Percentiles rank a stretch among this genome's conserved stretches.
Conservation (phyloP, 2,797 vertebrate genomes). For the Myoxocephalus aenaeus region DNA sequence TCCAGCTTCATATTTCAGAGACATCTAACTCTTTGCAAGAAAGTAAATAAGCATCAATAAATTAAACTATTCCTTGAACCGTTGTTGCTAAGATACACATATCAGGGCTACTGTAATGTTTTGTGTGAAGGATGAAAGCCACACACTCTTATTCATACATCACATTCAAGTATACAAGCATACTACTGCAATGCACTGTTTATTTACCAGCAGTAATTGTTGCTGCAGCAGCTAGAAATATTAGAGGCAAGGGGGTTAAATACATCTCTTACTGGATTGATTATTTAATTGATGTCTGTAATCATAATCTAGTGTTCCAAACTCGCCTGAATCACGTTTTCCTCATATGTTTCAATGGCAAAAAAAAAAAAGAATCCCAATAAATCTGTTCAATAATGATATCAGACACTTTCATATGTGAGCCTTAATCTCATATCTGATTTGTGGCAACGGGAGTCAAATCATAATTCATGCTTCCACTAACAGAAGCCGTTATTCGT, state of each 20-base stretch:
- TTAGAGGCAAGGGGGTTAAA: background rate
- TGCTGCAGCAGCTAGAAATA: background rate
- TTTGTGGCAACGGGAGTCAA: conserved; percentile 13
- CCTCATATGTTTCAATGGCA: background rate
- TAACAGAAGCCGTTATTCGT: conserved; percentile 19
- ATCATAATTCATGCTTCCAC: conserved; percentile 38
- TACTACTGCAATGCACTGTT: background rate
- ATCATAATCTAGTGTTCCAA: background rate
- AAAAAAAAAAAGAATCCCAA: background rate
- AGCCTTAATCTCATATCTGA: conserved; percentile 31
- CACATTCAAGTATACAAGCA: background rate
- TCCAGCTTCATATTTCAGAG: background rate
- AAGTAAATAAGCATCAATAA: background rate
- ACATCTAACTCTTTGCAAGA: background rate
- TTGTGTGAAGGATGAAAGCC: background rate
- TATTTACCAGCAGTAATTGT: background rate
- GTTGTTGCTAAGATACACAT: background rate
- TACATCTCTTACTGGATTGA: background rate
- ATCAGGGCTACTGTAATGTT: background rate
- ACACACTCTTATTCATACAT: background rate
- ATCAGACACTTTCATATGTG: conserved; percentile 45
- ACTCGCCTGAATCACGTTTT: background rate
- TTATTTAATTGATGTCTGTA: background rate
- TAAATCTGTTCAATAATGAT: conserved; percentile 30
- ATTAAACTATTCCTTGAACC: background rate